Evolutionary conservation across 2,113 vertebrate species (phyloP).

Genomic region (Paracanthobrama guichenoti): DNA sequence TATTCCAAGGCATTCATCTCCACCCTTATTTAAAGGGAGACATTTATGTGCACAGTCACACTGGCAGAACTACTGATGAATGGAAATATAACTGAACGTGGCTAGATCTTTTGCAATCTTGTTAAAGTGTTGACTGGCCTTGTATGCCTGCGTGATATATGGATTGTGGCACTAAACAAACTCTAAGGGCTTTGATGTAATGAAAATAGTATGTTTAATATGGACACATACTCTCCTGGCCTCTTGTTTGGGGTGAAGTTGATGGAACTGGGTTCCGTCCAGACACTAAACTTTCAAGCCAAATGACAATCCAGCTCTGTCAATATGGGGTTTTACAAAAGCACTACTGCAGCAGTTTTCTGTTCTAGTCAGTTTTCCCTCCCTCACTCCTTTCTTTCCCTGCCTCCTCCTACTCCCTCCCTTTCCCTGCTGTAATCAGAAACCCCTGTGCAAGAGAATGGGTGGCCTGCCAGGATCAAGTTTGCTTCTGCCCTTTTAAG

Average conservation of each 20-base stretch:
- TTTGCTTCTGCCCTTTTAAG: slow-evolving; percentile 84
- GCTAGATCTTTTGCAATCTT: neutral
- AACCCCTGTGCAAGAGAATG: slow-evolving; percentile 66
- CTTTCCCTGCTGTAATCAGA: slow-evolving; percentile 74
- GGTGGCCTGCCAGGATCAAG: slow-evolving; percentile 77
- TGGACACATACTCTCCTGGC: neutral
- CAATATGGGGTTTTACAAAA: slow-evolving; percentile 62
- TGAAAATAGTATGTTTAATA: neutral
- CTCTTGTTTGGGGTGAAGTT: slow-evolving; percentile 25
- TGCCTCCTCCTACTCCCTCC: slow-evolving; percentile 49
- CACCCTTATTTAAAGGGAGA: neutral
- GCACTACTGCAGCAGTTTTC: slow-evolving; percentile 60
- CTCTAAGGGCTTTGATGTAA: neutral
- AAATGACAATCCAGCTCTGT: slow-evolving; percentile 56
- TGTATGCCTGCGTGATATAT: neutral
- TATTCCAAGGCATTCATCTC: neutral
- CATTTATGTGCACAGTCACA: neutral
- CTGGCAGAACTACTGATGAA: slow-evolving; percentile 1
- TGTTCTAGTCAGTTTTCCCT: slow-evolving; percentile 43
- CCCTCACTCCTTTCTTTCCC: slow-evolving; percentile 39
- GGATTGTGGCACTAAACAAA: neutral
- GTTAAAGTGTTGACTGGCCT: neutral
- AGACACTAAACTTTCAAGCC: slow-evolving; percentile 41
- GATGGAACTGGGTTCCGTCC: slow-evolving; percentile 43
- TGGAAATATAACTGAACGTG: neutral